Percentiles rank a stretch among this genome's conserved stretches.
Conservation (phyloP, 2,888 invertebrate species). For the Helobdella robusta region DNA sequence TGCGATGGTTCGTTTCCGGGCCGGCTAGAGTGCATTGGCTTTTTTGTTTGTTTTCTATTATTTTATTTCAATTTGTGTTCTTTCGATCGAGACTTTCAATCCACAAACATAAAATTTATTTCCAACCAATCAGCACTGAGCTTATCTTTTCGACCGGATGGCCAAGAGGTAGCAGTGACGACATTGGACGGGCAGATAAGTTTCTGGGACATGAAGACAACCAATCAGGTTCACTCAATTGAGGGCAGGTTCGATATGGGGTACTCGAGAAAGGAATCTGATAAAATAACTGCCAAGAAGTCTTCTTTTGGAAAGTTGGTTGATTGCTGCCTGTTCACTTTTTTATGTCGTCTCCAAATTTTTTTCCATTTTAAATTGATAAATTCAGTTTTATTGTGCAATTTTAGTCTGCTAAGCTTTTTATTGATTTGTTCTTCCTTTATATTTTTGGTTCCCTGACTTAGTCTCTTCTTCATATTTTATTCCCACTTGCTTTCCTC, state of each 20-base stretch:
- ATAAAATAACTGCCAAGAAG: conserved; percentile 76
- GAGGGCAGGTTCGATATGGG: conserved; percentile 84
- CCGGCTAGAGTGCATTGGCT: not conserved
- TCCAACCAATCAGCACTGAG: conserved; percentile 57
- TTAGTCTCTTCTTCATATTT: too few species aligned
- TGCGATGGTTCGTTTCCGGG: conserved; percentile 66
- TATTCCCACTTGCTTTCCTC: too few species aligned
- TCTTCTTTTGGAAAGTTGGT: conserved; percentile 46
- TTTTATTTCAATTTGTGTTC: not conserved
- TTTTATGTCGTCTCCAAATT: too few species aligned
- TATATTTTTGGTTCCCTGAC: too few species aligned
- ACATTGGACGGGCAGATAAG: conserved; percentile 58
- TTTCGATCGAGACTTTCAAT: not conserved
- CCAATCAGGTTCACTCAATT: conserved; percentile 61
- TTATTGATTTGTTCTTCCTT: too few species aligned
- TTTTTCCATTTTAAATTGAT: too few species aligned
- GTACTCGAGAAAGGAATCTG: conserved; percentile 69
- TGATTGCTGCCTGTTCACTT: too few species aligned
- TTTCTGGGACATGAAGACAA: conserved; percentile 42
- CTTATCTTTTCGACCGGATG: conserved; percentile 78
- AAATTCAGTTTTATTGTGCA: too few species aligned
- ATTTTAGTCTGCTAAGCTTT: too few species aligned
- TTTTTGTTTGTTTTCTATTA: not conserved
- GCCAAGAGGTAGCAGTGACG: conserved; percentile 81
- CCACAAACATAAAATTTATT: not conserved